Percentiles rank a stretch among this genome's conserved stretches.
Conservation (phyloP, 2,888 invertebrate genomes). For the Catocala fraxini region DNA sequence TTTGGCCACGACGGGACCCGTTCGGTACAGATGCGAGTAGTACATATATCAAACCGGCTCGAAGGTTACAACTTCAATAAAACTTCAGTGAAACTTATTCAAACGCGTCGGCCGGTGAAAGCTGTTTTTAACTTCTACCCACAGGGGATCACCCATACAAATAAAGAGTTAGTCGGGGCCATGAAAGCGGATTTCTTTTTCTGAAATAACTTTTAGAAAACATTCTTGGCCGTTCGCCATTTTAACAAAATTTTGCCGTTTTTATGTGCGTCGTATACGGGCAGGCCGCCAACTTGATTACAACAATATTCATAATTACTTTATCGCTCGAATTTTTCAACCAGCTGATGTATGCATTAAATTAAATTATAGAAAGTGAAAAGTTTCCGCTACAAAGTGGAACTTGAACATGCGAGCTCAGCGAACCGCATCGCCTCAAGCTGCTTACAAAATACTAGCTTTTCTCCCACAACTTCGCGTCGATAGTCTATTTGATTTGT, state of each 20-base stretch:
- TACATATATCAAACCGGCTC: constrained; percentile 81
- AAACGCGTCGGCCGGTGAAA: constrained; percentile 75
- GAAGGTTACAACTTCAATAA: constrained; percentile 79
- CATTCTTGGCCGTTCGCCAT: constrained; percentile 61
- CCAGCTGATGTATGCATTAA: neutral
- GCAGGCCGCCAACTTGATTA: constrained; percentile 58
- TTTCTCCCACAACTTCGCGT: too few species aligned
- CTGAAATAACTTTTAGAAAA: constrained; percentile 64
- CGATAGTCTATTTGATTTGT: too few species aligned
- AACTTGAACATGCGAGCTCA: too few species aligned
- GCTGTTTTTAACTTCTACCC: constrained; percentile 85
- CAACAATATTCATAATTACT: constrained; percentile 21
- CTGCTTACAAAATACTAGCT: too few species aligned
- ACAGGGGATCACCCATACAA: constrained; percentile 78
- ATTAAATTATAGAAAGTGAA: neutral
- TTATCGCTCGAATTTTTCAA: neutral
- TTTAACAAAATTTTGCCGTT: constrained; percentile 56
- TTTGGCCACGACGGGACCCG: constrained; percentile 72
- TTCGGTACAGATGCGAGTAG: constrained; percentile 69
- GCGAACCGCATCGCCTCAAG: too few species aligned
- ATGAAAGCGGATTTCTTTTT: constrained; percentile 73
- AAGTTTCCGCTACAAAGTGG: too few species aligned
- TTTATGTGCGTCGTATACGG: constrained; percentile 51
- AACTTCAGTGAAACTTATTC: constrained; percentile 72
- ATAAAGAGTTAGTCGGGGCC: constrained; percentile 80